Percentiles rank a stretch among this genome's conserved stretches.
Evolutionary conservation across 2,888 invertebrate species (phyloP).

Genomic region (Oscheius sp.): DNA sequence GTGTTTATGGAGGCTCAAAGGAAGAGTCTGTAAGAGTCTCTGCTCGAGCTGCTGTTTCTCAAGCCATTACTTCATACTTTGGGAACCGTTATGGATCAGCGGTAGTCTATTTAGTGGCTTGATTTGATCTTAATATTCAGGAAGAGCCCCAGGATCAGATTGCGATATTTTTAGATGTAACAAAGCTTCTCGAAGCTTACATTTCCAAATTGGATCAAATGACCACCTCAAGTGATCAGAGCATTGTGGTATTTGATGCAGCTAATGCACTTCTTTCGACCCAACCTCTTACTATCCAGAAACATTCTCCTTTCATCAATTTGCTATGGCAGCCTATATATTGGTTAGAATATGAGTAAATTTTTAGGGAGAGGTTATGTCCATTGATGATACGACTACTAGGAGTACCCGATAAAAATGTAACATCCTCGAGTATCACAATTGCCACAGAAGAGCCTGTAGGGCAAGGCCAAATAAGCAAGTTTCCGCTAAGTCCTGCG

Average conservation of each 20-base stretch:
- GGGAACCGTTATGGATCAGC: slow-evolving; percentile 55
- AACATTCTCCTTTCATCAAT: slow-evolving; percentile 59
- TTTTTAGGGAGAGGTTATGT: slow-evolving; percentile 55
- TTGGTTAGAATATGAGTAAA: background rate
- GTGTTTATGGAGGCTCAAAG: slow-evolving; percentile 49
- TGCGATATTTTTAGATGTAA: slow-evolving; percentile 64
- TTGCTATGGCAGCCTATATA: slow-evolving; percentile 64
- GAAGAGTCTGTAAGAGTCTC: slow-evolving; percentile 60
- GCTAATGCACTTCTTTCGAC: slow-evolving; percentile 58
- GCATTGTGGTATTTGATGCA: slow-evolving; percentile 51
- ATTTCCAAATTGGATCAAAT: slow-evolving; percentile 53
- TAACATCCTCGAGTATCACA: background rate
- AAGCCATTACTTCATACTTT: slow-evolving; percentile 62
- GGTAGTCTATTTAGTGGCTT: background rate
- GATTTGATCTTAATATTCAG: slow-evolving; percentile 7
- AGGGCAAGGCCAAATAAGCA: slow-evolving; percentile 56
- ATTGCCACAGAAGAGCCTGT: slow-evolving; percentile 36
- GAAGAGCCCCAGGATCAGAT: slow-evolving; percentile 58
- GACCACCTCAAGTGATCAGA: slow-evolving; percentile 48
- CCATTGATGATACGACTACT: slow-evolving; percentile 52
- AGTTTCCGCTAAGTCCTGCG: slow-evolving; percentile 50
- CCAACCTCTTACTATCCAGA: slow-evolving; percentile 50
- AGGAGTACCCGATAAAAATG: slow-evolving; percentile 49
- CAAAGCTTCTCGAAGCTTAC: slow-evolving; percentile 56
- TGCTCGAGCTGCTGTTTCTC: slow-evolving; percentile 65